Evolutionary conservation across 2,888 invertebrate genomes (phyloP).

Genomic region (Aleiodes testaceus): DNA sequence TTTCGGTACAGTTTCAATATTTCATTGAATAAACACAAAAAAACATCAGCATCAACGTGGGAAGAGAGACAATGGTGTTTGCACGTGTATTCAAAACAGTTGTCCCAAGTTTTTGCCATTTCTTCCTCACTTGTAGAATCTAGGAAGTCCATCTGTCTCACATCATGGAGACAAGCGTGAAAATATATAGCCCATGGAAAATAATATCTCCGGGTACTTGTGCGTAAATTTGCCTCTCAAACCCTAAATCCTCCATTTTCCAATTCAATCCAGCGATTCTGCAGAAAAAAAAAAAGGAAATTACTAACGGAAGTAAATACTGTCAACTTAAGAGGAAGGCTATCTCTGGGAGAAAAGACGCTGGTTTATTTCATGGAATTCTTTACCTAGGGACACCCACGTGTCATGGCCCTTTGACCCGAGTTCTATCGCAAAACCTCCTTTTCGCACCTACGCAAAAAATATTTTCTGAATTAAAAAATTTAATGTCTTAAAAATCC

Average conservation of each 20-base stretch:
- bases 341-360: constrained; percentile 37
- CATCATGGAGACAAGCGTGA: constrained; percentile 39
- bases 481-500: background rate
- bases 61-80: constrained; percentile 63
- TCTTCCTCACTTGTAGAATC: constrained; percentile 30
- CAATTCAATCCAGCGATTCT: background rate
- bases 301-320: constrained; percentile 44
- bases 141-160: constrained; percentile 39
- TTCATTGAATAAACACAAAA: constrained; percentile 62
- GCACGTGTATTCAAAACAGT: constrained; percentile 20
- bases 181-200: constrained; percentile 16
- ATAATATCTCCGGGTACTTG: constrained; percentile 47
- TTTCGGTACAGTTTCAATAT: constrained; percentile 21
- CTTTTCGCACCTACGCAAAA: constrained; percentile 40
- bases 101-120: background rate
- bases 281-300: no score
- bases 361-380: constrained; percentile 42
- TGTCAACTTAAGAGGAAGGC: constrained; percentile 16
- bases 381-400: constrained; percentile 42
- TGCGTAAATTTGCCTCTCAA: constrained; percentile 49
- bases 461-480: constrained; percentile 32
- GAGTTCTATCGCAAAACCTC: constrained; percentile 39
- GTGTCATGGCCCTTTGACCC: constrained; percentile 44
- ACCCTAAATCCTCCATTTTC: constrained; percentile 8
- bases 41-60: constrained; percentile 66